Conservation (phyloP, 2,113 vertebrate species). For the Malurus melanocephalus region DNA sequence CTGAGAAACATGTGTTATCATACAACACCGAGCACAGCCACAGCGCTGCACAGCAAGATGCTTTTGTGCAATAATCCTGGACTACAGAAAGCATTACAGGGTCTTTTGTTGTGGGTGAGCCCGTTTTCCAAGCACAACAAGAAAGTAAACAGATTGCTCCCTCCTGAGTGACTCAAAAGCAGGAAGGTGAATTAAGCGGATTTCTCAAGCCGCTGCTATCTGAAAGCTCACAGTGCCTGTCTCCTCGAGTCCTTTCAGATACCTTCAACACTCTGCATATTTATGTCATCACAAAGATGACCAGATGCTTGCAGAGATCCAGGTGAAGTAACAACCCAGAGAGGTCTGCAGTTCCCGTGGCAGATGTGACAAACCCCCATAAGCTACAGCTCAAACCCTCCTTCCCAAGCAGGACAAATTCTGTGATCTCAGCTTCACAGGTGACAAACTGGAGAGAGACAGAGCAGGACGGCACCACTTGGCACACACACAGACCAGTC, state of each 20-base stretch:
- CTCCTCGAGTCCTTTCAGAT: background rate
- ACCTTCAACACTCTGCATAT: accelerated
- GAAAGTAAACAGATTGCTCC: slow-evolving; percentile 9
- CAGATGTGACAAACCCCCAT: background rate
- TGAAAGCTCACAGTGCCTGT: background rate
- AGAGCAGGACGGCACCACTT: accelerated
- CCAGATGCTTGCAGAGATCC: background rate
- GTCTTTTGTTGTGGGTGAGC: slow-evolving; percentile 36
- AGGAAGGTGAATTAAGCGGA: background rate
- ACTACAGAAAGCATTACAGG: slow-evolving; percentile 32
- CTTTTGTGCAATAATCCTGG: slow-evolving; percentile 65
- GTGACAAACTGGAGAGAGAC: accelerated
- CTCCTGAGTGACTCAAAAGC: background rate
- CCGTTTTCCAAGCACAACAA: background rate
- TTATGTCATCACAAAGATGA: background rate
- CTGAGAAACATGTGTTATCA: slow-evolving; percentile 62
- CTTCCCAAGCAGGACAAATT: background rate
- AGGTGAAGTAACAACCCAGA: background rate
- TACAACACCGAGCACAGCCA: slow-evolving; percentile 1
- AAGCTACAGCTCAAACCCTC: background rate
- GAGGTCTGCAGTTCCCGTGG: background rate
- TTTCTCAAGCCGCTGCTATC: background rate
- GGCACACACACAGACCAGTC: accelerated
- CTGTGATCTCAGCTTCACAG: background rate
- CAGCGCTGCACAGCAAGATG: slow-evolving; percentile 23